phyloP scores from a whole-genome alignment of 1,140 invertebrate species.

The Euglossa dilemma region DNA sequence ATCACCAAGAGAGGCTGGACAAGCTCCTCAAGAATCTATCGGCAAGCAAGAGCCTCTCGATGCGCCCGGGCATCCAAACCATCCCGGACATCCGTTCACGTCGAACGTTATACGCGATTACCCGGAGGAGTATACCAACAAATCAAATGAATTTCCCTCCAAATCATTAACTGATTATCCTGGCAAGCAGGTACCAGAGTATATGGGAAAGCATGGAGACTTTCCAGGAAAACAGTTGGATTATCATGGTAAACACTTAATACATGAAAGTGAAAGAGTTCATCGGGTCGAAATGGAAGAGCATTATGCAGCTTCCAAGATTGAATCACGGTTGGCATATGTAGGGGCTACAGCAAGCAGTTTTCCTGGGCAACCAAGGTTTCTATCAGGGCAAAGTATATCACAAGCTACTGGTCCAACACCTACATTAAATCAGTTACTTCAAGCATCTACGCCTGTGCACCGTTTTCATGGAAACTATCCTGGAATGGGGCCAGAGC shows the following conservation, averaged over 20 bases:
- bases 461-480: constrained; percentile 83
- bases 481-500: constrained; percentile 78
- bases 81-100: constrained; percentile 71
- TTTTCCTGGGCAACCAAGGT: constrained; percentile 80
- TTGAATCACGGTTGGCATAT: constrained; percentile 68
- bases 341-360: constrained; percentile 47
- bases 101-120: constrained; percentile 72
- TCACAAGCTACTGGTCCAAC: constrained; percentile 92
- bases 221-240: constrained; percentile 68
- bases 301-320: constrained; percentile 77
- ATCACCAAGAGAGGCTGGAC: constrained; percentile 75
- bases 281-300: constrained; percentile 76
- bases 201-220: constrained; percentile 65
- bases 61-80: constrained; percentile 71
- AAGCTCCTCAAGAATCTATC: constrained; percentile 75
- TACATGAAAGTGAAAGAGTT: constrained; percentile 69
- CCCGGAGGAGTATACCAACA: constrained; percentile 72
- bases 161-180: constrained; percentile 73
- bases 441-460: constrained; percentile 89
- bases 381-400: constrained; percentile 85
- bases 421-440: constrained; percentile 94
- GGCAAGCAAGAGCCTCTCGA: constrained; percentile 77
- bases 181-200: constrained; percentile 67
- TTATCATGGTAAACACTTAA: constrained; percentile 73
- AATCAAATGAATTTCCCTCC: constrained; percentile 68